Evolutionary conservation across 2,113 vertebrate genomes (phyloP).

Genomic region (Trichomycterus rosablanca): DNA sequence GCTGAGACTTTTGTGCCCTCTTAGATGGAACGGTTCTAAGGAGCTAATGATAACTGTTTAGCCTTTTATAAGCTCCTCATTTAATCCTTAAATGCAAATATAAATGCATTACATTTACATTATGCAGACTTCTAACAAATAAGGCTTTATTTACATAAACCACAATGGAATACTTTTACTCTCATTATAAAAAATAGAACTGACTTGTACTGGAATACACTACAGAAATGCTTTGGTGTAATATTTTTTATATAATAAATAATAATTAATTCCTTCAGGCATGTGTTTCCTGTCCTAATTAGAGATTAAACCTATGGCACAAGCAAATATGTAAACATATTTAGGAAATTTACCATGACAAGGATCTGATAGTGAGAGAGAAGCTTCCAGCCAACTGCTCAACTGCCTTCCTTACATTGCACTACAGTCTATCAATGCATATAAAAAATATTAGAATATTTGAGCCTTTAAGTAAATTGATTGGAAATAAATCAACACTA

Average conservation of each 20-base stretch:
- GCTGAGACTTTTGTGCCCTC: constrained; percentile 23
- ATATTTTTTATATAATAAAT: constrained; percentile 25
- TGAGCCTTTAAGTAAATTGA: no score
- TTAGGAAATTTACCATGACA: not conserved
- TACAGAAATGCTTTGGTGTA: constrained; percentile 4
- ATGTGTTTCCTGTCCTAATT: constrained; percentile 26
- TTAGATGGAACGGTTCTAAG: constrained; percentile 31
- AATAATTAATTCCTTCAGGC: constrained; percentile 24
- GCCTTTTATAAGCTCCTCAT: constrained; percentile 40
- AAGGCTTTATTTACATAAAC: constrained; percentile 9
- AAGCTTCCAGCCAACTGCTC: constrained; percentile 6
- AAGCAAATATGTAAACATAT: constrained; percentile 20
- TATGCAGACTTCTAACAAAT: not conserved
- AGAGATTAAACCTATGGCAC: constrained; percentile 34
- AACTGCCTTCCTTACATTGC: no score
- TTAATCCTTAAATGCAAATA: constrained; percentile 18
- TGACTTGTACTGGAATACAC: not conserved
- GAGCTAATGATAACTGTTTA: constrained; percentile 24
- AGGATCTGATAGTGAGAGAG: constrained; percentile 6
- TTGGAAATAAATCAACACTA: no score
- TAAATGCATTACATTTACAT: not conserved
- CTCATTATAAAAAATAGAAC: constrained; percentile 9
- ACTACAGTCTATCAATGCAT: no score
- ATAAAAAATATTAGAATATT: no score
- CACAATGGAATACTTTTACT: not conserved